These are phyloP conservation scores for Drosophila demipolita DNA, from an alignment of 2,888 invertebrate species.

Conservation along the genomic window DNA sequence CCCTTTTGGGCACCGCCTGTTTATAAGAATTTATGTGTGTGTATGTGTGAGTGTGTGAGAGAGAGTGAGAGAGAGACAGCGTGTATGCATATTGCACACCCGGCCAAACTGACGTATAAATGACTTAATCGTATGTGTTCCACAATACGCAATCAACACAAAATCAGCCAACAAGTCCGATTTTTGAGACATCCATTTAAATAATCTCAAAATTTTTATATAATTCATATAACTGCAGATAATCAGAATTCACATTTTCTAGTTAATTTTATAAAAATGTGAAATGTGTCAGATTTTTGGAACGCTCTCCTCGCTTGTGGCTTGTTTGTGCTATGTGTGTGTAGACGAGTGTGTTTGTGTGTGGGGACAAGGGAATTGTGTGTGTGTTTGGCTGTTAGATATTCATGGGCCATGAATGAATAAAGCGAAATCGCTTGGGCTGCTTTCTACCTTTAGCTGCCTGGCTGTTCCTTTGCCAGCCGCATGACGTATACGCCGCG, in stretches of 20 bases:
- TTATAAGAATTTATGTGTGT: constrained; percentile 10
- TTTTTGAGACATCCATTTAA: background rate
- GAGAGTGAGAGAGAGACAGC: background rate
- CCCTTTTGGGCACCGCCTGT: constrained; percentile 36
- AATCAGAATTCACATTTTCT: background rate
- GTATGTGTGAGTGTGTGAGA: constrained; percentile 17
- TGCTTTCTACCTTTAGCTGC: constrained; percentile 49
- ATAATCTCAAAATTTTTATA: background rate
- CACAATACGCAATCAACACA: constrained; percentile 6
- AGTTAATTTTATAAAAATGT: background rate
- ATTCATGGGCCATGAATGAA: constrained; percentile 73
- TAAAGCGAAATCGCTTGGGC: constrained; percentile 59
- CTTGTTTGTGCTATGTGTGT: constrained; percentile 22
- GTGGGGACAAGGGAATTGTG: background rate
- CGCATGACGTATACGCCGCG: constrained; percentile 65
- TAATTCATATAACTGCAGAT: background rate
- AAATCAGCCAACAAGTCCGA: constrained; percentile 11
- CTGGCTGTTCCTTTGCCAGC: constrained; percentile 49
- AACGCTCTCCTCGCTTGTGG: constrained; percentile 6
- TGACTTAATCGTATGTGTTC: constrained; percentile 62
- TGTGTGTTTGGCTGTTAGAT: constrained; percentile 48
- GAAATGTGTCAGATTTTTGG: constrained; percentile 6
- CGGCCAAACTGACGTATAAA: constrained; percentile 56
- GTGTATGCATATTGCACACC: constrained; percentile 62
- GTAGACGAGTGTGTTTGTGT: constrained; percentile 15